A percentile compares a stretch with the other conserved stretches of the same genome.
Conservation (phyloP, 2,113 vertebrate genomes). For the Tachycineta bicolor region DNA sequence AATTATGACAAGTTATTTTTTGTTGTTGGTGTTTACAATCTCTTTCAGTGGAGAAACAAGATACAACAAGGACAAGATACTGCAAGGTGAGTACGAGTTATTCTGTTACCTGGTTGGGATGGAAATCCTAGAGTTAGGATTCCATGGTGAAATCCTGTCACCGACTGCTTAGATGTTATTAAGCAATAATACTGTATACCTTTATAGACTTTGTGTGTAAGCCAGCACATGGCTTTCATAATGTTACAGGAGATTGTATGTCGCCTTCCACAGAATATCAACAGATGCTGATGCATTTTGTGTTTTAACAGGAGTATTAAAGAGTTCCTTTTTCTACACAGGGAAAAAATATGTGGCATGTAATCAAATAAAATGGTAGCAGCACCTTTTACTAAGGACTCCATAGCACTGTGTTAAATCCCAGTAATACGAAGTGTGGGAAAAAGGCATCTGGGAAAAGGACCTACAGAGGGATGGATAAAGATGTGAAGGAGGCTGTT, state of each 20-base stretch:
- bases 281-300: not conserved
- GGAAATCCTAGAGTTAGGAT: not conserved
- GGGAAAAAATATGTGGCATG: not conserved
- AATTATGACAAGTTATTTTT: not conserved
- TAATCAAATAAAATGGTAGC: not conserved
- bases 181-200: not conserved
- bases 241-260: not conserved
- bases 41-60: constrained; percentile 90
- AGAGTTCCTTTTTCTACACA: not conserved
- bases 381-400: not conserved
- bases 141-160: not conserved
- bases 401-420: not conserved
- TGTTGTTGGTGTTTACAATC: not conserved
- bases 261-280: not conserved
- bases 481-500: not conserved
- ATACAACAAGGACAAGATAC: constrained; percentile 91
- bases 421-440: not conserved
- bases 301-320: not conserved
- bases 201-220: not conserved
- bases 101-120: not conserved
- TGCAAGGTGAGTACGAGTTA: constrained; percentile 85
- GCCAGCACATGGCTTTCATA: not conserved
- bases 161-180: not conserved
- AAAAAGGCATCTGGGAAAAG: not conserved
- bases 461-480: not conserved